Base-by-base conservation (phyloP, 1,140 invertebrate genomes). In the Melipona quadrifasciata region DNA sequence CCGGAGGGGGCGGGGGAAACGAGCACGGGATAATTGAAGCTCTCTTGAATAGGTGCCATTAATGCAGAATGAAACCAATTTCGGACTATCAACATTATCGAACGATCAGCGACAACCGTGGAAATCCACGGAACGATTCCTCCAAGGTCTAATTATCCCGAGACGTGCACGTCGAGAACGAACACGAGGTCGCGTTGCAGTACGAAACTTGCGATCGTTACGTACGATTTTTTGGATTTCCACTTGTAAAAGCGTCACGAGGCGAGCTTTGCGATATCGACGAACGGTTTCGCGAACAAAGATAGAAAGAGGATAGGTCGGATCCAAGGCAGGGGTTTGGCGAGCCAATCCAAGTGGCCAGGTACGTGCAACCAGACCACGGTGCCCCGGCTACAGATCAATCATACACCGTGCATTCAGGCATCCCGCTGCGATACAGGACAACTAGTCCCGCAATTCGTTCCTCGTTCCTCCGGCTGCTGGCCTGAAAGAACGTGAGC, bases 391-490 rank as follows among this genome's bases (percentile, higher is more conserved):
- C 84, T 85, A 84, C 87, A 91, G 88, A 92, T 92, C 91, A 86
- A 92, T 92, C 91, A 92, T 91, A 87, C 83, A 79, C 68, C 76
- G 86, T 82, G 87, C 89, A 71, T 88, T 82, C 86, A 71, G 87
- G 71, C 90, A 67, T 77, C 88, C 91, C 79, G 91, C 88, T 87
- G 91, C 47, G 90, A 85, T 89, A 89, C 91, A 86, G 90, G 91
- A 92, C 91, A 91, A 90, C 91, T 87, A 88, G 76, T 81, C 76
- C 89, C 89, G 86, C 91, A 89, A 90, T 91, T 88, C 84, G 82
- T 87, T 89, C 87, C 90, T 85, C 39, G 39, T 71, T 75, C 57
- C 70, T 53, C 80, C 53, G 68, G 82, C 82, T 79, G 82, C 76
- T 47, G 85, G 77, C 71, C 82, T 70, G 76, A 86, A 86, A 79